phyloP scores from a whole-genome alignment of 2,113 vertebrate genomes.

The Megaptera novaeangliae region DNA sequence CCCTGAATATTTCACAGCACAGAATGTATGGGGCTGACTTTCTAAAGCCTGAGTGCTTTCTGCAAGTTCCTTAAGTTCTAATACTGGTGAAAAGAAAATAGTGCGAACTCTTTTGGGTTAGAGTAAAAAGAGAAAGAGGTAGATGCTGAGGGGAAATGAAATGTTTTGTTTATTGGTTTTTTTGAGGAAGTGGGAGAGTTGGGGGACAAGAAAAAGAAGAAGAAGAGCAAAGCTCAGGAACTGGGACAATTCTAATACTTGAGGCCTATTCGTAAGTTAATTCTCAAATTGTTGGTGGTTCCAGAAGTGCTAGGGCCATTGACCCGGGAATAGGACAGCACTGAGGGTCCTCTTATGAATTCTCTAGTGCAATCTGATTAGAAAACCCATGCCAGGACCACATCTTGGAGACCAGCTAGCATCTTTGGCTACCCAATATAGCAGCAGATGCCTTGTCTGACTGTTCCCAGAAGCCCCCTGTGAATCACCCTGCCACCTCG shows the following conservation, averaged over 20 bases:
- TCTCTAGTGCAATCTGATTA: not conserved
- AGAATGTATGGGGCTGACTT: not conserved
- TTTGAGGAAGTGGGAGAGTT: not conserved
- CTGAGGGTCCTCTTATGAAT: not conserved
- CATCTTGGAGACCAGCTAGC: not conserved
- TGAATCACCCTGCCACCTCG: not conserved
- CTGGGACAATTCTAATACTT: not conserved
- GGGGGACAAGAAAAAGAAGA: not conserved
- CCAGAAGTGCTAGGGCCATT: not conserved
- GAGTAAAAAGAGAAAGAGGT: not conserved
- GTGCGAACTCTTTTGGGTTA: not conserved
- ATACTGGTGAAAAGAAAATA: not conserved
- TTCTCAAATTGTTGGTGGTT: not conserved
- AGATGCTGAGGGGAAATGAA: not conserved
- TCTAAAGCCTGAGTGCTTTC: not conserved
- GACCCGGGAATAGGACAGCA: not conserved
- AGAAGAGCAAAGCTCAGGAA: not conserved
- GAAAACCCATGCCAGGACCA: not conserved
- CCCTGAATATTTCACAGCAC: no score
- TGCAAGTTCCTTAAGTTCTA: not conserved
- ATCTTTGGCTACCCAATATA: not conserved
- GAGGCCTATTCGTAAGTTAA: not conserved
- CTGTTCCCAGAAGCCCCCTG: not conserved
- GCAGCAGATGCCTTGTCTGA: not conserved
- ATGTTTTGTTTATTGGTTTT: not conserved